phyloP scores from a whole-genome alignment of 2,113 vertebrate species.

The Epinephelus lanceolatus region DNA sequence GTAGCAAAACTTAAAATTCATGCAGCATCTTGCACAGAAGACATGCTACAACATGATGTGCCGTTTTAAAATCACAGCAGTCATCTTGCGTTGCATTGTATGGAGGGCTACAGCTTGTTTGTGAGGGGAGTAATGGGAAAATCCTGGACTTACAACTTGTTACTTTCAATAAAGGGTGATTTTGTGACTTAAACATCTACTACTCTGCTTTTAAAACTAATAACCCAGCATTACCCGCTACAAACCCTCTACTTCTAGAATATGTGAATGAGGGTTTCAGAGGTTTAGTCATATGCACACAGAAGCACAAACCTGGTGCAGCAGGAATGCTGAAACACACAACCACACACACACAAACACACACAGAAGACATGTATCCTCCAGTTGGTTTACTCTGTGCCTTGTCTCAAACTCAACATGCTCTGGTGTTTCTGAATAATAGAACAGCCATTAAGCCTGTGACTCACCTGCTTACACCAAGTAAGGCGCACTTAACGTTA shows the following conservation, averaged over 20 bases:
- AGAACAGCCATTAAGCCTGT: conserved; percentile 56
- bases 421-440: conserved; percentile 64
- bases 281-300: neutral
- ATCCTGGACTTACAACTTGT: neutral
- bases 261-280: neutral
- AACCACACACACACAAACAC: conserved; percentile 5
- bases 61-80: conserved; percentile 1
- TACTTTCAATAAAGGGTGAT: neutral
- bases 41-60: neutral
- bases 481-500: conserved; percentile 14
- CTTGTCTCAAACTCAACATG: conserved; percentile 16
- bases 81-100: neutral
- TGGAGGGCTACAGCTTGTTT: neutral
- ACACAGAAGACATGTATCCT: conserved; percentile 10
- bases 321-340: neutral
- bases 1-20: neutral
- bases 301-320: neutral
- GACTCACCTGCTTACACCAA: conserved; percentile 60
- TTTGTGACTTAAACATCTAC: neutral
- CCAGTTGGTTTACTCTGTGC: conserved; percentile 9
- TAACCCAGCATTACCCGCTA: neutral
- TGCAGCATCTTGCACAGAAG: conserved; percentile 2
- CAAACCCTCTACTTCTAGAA: neutral
- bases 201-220: neutral
- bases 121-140: neutral